phyloP scores from a whole-genome alignment of 2,888 invertebrate genomes.

The Pseudoips prasinana region DNA sequence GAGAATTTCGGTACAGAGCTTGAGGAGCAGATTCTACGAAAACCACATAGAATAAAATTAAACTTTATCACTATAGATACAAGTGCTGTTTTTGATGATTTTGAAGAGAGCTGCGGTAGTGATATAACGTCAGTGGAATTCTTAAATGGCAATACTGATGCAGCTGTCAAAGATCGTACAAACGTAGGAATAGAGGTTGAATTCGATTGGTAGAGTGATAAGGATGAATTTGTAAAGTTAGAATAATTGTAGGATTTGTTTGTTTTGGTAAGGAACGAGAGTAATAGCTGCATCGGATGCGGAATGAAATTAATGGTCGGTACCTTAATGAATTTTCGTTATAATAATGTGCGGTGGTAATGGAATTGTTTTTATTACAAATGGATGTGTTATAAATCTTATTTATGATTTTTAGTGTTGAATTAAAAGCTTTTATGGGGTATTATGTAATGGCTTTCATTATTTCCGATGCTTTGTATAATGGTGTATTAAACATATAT shows the following conservation, averaged over 20 bases:
- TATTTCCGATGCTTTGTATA: conserved; percentile 9
- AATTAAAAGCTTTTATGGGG: conserved; percentile 34
- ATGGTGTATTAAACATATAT: not conserved
- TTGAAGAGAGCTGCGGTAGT: conserved; percentile 30
- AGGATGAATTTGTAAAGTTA: conserved; percentile 44
- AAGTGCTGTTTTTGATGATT: conserved; percentile 42
- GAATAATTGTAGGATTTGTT: conserved; percentile 79
- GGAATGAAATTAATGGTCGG: conserved; percentile 69
- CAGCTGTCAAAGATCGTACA: conserved; percentile 35
- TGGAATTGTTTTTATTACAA: conserved; percentile 56
- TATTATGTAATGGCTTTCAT: conserved; percentile 30
- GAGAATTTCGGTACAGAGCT: conserved; percentile 70
- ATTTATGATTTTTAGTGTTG: conserved; percentile 35
- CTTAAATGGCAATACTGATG: conserved; percentile 40
- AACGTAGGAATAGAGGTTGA: conserved; percentile 30
- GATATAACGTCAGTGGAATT: conserved; percentile 48
- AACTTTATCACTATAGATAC: conserved; percentile 38
- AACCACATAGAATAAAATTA: conserved; percentile 15
- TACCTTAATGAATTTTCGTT: conserved; percentile 75
- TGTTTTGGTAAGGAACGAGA: conserved; percentile 72
- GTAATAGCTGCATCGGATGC: conserved; percentile 68
- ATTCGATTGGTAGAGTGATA: conserved; percentile 24
- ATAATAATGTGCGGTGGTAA: conserved; percentile 62
- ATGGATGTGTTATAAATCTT: conserved; percentile 34
- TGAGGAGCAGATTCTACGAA: conserved; percentile 47